A percentile compares a stretch with the other conserved stretches of the same genome.
phyloP scores from a whole-genome alignment of 2,888 invertebrate species.

The Trichacis sp. region DNA sequence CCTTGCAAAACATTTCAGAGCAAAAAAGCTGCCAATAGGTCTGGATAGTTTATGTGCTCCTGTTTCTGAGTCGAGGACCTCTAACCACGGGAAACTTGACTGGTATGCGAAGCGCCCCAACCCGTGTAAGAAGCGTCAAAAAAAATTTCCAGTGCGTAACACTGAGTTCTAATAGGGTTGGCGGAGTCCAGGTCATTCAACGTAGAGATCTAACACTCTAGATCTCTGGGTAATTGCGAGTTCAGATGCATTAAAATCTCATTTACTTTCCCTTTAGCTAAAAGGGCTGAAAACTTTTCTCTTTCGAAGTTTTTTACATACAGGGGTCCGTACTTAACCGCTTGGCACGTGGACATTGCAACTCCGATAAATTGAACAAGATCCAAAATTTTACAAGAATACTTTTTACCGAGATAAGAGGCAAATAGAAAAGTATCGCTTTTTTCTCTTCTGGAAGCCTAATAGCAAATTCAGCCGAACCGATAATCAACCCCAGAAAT shows the following conservation, averaged over 20 bases:
- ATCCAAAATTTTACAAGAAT: not conserved
- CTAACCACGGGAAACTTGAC: conserved; percentile 6
- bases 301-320: conserved; percentile 24
- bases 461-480: no score
- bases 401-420: not conserved
- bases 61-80: conserved; percentile 6
- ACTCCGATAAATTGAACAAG: no score
- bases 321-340: conserved; percentile 12
- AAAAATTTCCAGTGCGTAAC: conserved; percentile 11
- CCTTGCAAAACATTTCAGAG: no score
- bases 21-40: conserved; percentile 9
- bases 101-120: conserved; percentile 2
- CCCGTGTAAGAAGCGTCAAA: conserved; percentile 25
- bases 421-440: not conserved
- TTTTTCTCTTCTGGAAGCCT: conserved; percentile 13
- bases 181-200: not conserved
- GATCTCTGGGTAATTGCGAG: not conserved
- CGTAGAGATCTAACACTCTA: conserved; percentile 7
- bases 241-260: not conserved
- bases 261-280: not conserved
- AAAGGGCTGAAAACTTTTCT: not conserved
- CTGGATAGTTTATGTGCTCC: conserved; percentile 10
- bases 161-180: conserved; percentile 9
- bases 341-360: no score
- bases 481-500: no score